phyloP scores from a whole-genome alignment of 2,113 vertebrate genomes.

The Malurus cyaneus region DNA sequence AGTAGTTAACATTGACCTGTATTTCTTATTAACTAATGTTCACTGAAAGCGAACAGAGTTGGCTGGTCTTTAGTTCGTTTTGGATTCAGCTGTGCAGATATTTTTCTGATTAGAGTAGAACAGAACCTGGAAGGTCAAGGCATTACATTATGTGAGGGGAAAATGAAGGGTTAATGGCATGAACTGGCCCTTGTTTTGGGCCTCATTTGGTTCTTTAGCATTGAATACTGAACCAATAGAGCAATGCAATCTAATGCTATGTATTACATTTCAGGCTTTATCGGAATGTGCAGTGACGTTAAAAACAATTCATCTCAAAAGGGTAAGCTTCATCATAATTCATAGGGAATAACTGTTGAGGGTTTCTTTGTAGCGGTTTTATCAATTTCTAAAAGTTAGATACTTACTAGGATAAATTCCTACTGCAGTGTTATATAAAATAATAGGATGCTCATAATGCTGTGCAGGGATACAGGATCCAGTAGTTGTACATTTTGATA shows the following conservation, averaged over 20 bases:
- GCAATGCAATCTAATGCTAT: background rate
- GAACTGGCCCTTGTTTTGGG: background rate
- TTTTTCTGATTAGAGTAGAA: background rate
- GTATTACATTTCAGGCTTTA: constrained; percentile 81
- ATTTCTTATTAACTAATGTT: background rate
- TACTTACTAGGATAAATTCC: background rate
- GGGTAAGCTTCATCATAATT: constrained; percentile 76
- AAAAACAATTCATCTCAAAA: constrained; percentile 96
- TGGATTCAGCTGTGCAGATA: background rate
- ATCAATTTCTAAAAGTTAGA: background rate
- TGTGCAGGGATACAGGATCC: background rate
- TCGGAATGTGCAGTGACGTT: constrained; percentile 93
- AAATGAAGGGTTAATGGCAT: background rate
- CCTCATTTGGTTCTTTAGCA: background rate
- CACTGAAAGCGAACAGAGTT: background rate
- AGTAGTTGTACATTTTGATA: background rate
- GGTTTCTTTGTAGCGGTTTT: background rate
- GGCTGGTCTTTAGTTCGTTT: background rate
- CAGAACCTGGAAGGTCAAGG: background rate
- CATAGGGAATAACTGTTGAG: background rate
- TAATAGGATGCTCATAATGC: background rate
- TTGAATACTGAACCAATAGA: background rate
- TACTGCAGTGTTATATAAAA: background rate
- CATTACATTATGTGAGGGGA: background rate
- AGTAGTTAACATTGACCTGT: background rate